Evolutionary conservation across 2,888 invertebrate genomes (phyloP).

Genomic region (Limulus polyphemus): DNA sequence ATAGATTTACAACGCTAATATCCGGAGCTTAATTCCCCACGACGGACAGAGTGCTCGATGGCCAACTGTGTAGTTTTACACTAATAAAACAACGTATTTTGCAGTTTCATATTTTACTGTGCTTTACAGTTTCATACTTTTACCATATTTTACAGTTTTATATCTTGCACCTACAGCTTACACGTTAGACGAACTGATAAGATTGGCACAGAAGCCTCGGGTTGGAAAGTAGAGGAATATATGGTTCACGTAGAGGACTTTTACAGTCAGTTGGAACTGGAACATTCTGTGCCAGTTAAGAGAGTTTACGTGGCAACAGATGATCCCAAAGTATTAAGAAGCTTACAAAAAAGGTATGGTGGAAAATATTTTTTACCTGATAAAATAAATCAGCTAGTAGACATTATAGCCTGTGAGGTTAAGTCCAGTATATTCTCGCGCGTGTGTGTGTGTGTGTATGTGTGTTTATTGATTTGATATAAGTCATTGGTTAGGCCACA

Average conservation of each 20-base stretch:
- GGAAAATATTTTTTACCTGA: background rate
- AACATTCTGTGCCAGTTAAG: conserved; percentile 1
- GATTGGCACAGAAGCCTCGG: conserved; percentile 10
- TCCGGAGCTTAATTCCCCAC: no score
- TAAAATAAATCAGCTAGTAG: no score
- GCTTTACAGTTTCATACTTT: no score
- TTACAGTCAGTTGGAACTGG: conserved; percentile 9
- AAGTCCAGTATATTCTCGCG: background rate
- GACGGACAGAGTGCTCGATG: no score
- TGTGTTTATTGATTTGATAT: no score
- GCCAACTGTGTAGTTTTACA: no score
- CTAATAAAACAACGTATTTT: no score
- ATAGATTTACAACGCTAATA: no score
- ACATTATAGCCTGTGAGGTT: background rate
- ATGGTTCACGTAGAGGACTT: conserved; percentile 13
- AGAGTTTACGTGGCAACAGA: conserved; percentile 20
- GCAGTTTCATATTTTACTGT: no score
- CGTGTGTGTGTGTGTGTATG: background rate
- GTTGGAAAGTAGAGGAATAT: conserved; percentile 10
- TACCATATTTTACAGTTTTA: no score
- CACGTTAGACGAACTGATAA: conserved; percentile 16
- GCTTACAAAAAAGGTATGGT: no score
- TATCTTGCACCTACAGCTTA: background rate
- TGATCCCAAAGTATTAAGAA: conserved; percentile 9
- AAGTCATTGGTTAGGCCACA: no score